A percentile compares a stretch with the other conserved stretches of the same genome.
Evolutionary conservation across 2,888 invertebrate species (phyloP).

Genomic region (Volucella inflata): DNA sequence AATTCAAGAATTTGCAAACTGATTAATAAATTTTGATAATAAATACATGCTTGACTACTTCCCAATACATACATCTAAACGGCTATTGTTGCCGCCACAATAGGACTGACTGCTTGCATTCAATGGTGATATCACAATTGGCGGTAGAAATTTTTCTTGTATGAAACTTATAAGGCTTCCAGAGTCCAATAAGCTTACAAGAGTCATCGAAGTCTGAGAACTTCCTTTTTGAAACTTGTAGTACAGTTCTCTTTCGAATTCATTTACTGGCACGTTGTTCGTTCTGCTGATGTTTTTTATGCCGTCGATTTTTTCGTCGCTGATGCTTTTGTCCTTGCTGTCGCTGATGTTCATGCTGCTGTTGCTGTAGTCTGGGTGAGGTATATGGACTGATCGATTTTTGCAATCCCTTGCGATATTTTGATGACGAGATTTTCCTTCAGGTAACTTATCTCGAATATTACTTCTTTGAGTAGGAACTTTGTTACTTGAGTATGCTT

Average conservation of each 20-base stretch:
- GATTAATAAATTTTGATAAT: conserved; percentile 5
- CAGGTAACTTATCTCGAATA: background rate
- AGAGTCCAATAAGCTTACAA: no score
- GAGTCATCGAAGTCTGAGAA: no score
- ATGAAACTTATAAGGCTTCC: no score
- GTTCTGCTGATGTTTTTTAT: no score
- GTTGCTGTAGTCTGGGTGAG: background rate
- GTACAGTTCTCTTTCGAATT: no score
- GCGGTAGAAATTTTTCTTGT: no score
- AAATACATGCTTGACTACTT: background rate
- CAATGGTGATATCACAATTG: background rate
- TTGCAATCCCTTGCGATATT: conserved; percentile 2
- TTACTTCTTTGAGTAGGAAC: background rate
- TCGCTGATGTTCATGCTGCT: no score
- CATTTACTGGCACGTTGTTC: no score
- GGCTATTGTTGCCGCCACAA: background rate
- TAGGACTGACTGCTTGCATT: background rate
- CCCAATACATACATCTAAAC: no score
- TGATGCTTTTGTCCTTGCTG: background rate
- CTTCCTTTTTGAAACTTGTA: no score
- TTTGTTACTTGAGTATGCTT: no score
- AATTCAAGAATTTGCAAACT: conserved; percentile 7
- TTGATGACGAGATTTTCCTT: background rate
- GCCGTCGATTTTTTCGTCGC: no score
- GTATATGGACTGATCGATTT: background rate